Percentiles rank a stretch among this genome's conserved stretches.
Evolutionary conservation across 2,797 vertebrate genomes (phyloP).

Genomic region (Rhinella marina): DNA sequence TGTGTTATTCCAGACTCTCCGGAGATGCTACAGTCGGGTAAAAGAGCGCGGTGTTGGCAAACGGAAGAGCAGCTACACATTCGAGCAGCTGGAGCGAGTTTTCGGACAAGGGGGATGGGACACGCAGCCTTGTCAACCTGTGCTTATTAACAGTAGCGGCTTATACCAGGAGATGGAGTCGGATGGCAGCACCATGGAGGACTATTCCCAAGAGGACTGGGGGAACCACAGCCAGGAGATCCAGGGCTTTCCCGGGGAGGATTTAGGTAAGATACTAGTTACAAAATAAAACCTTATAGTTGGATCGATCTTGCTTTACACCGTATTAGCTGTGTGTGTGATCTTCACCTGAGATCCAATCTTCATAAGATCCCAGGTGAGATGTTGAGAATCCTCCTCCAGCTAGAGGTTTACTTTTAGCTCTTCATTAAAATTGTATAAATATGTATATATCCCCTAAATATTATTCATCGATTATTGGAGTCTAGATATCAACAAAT

Average conservation of each 20-base stretch:
- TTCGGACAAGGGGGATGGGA: constrained; percentile 99
- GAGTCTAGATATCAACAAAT: constrained; percentile 25
- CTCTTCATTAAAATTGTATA: neutral
- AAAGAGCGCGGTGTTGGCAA: constrained; percentile 98
- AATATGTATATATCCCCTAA: neutral
- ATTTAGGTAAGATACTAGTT: constrained; percentile 81
- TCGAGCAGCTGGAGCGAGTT: constrained; percentile 98
- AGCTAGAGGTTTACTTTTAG: too few species aligned
- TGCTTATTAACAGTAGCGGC: constrained; percentile 98
- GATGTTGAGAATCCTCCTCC: neutral
- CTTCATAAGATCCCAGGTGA: neutral
- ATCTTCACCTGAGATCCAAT: neutral
- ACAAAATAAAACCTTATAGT: neutral
- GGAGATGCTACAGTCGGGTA: constrained; percentile 97
- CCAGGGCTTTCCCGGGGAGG: constrained; percentile 92
- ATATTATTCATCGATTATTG: neutral
- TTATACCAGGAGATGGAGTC: constrained; percentile 99
- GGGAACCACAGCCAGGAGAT: constrained; percentile 93
- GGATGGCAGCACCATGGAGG: constrained; percentile 95
- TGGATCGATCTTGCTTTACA: neutral
- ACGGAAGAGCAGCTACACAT: constrained; percentile 98
- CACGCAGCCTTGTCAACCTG: constrained; percentile 93
- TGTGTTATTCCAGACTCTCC: constrained; percentile 82
- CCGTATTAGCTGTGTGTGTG: neutral
- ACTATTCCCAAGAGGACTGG: constrained; percentile 98